A percentile compares a stretch with the other conserved stretches of the same genome.
phyloP scores from a whole-genome alignment of 2,888 invertebrate genomes.

The Amitus sp. region DNA sequence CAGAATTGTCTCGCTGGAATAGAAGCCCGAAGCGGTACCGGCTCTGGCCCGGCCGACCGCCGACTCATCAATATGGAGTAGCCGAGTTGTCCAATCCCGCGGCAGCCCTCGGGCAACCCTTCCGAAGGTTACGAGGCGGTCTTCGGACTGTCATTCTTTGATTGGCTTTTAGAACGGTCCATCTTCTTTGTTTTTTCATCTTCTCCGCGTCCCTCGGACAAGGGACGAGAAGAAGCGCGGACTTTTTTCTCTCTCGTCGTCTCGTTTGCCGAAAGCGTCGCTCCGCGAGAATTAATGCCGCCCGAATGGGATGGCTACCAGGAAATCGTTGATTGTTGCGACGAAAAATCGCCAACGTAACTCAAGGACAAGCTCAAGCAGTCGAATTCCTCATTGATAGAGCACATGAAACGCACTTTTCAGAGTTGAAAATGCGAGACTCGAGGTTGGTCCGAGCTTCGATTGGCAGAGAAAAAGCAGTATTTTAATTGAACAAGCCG shows the following conservation, averaged over 20 bases:
- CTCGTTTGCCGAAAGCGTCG: conserved; percentile 39
- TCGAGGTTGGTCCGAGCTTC: neutral
- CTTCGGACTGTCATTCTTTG: conserved; percentile 63
- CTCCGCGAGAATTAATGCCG: conserved; percentile 29
- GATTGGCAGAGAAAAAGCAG: conserved; percentile 1
- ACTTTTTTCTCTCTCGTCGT: conserved; percentile 25
- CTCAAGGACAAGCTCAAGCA: neutral
- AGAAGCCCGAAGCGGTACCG: conserved; percentile 9
- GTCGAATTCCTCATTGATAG: neutral
- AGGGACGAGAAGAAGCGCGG: conserved; percentile 29
- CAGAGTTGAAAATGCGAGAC: conserved; percentile 15
- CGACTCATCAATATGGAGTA: conserved; percentile 64
- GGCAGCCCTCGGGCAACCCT: conserved; percentile 60
- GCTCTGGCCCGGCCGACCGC: no score
- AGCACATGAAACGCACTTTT: conserved; percentile 5
- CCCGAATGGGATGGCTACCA: conserved; percentile 37
- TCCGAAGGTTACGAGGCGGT: conserved; percentile 57
- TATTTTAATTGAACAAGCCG: conserved; percentile 7
- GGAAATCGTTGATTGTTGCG: conserved; percentile 37
- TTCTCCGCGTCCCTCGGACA: conserved; percentile 33
- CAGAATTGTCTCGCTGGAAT: conserved; percentile 27
- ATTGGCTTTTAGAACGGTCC: conserved; percentile 62
- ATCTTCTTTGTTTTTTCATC: conserved; percentile 48
- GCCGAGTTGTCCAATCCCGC: conserved; percentile 56
- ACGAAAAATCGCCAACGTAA: conserved; percentile 23